A percentile compares a stretch with the other conserved stretches of the same genome.
Conservation (phyloP, 1,140 invertebrate species). For the Dendrolimus kikuchii region DNA sequence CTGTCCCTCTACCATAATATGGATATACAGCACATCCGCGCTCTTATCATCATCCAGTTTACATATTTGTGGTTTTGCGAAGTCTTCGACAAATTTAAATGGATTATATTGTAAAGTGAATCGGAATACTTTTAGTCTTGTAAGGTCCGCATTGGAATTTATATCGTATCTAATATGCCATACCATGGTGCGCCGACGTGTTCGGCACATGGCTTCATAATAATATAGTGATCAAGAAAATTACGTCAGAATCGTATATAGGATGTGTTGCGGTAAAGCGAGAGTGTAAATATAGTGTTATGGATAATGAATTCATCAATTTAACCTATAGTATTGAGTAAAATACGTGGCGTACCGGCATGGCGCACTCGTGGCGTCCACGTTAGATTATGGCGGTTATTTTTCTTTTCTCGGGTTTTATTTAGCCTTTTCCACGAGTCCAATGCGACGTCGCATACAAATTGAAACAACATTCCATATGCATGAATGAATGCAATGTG, state of each 20-base stretch:
- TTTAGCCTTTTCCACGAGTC: not conserved
- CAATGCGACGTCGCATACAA: constrained; percentile 3
- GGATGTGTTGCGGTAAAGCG: constrained; percentile 29
- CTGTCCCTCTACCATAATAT: constrained; percentile 54
- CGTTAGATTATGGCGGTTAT: constrained; percentile 58
- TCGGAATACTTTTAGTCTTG: constrained; percentile 32
- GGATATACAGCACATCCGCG: constrained; percentile 64
- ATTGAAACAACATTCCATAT: constrained; percentile 16
- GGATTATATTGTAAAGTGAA: constrained; percentile 69
- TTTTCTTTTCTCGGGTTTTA: constrained; percentile 1
- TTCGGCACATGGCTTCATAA: constrained; percentile 60
- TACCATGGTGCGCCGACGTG: constrained; percentile 57
- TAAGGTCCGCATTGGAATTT: constrained; percentile 64
- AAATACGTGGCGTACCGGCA: constrained; percentile 19
- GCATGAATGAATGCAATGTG: too few relatives aligned
- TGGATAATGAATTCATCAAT: constrained; percentile 5
- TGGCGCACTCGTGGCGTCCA: constrained; percentile 64
- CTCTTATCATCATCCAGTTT: constrained; percentile 59
- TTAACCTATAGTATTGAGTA: not conserved
- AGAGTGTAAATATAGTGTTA: constrained; percentile 26
- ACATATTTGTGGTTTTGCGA: constrained; percentile 66
- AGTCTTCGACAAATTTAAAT: constrained; percentile 65
- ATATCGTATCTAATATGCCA: constrained; percentile 37
- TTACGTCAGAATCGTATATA: constrained; percentile 38
- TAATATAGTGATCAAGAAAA: constrained; percentile 53